Percentiles rank a stretch among this genome's conserved stretches.
Evolutionary conservation across 2,113 vertebrate species (phyloP).

Genomic region (Limnothrissa miodon): DNA sequence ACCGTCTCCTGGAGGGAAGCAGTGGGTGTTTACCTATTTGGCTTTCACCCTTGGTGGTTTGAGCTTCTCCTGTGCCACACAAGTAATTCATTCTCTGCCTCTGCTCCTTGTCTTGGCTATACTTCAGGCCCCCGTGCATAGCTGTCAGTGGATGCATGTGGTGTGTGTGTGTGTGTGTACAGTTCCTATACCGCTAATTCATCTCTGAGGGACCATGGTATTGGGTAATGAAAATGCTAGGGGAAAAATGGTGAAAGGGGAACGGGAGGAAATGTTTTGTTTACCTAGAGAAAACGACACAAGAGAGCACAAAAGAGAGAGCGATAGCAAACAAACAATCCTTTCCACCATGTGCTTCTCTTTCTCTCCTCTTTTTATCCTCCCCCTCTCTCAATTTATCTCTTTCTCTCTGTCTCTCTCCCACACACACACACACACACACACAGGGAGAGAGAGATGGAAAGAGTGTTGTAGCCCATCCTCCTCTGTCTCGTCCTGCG

Average conservation of each 20-base stretch:
- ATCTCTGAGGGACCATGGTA: conserved; percentile 52
- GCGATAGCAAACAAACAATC: background rate
- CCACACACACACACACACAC: no score
- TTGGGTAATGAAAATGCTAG: conserved; percentile 44
- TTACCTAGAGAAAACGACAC: conserved; percentile 34
- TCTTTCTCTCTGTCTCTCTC: no score
- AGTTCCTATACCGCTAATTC: conserved; percentile 33
- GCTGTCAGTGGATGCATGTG: background rate
- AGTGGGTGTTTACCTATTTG: background rate
- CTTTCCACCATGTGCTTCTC: no score
- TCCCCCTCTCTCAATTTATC: background rate
- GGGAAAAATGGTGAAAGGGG: conserved; percentile 11
- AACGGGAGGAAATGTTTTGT: conserved; percentile 44
- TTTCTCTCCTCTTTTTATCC: no score
- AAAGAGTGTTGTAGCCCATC: background rate
- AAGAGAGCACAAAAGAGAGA: background rate
- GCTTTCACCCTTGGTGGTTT: no score
- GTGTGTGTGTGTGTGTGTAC: conserved; percentile 9
- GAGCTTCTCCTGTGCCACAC: no score
- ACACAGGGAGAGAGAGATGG: background rate
- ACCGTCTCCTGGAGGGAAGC: background rate
- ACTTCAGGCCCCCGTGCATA: no score
- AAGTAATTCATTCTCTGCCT: no score
- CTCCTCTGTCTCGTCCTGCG: background rate
- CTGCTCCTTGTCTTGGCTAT: no score